phyloP scores from a whole-genome alignment of 2,888 invertebrate genomes.

The Acholoe squamosa region DNA sequence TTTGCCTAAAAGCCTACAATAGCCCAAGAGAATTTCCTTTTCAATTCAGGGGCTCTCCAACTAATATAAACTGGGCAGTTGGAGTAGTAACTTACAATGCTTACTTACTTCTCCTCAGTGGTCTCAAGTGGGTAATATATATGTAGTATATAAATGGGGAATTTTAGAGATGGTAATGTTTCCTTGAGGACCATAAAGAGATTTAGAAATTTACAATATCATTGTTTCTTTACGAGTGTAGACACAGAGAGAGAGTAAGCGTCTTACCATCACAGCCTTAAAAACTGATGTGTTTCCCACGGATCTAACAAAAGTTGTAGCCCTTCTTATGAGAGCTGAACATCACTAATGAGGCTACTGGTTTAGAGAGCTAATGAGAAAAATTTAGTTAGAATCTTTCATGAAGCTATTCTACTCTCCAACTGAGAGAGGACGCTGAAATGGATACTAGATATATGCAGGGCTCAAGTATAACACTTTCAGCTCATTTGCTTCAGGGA shows the following conservation, averaged over 20 bases:
- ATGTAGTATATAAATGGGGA: not conserved
- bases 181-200: not conserved
- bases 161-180: not conserved
- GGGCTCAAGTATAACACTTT: too few species aligned
- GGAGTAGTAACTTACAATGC: not conserved
- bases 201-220: constrained; percentile 27
- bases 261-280: not conserved
- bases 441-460: too few species aligned
- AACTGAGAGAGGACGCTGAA: too few species aligned
- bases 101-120: not conserved
- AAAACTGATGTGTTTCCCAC: too few species aligned
- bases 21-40: not conserved
- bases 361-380: too few species aligned
- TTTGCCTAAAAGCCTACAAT: not conserved
- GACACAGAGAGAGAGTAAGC: not conserved
- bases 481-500: too few species aligned
- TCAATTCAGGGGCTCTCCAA: not conserved
- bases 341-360: too few species aligned
- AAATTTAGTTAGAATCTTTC: too few species aligned
- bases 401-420: too few species aligned
- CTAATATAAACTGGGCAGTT: not conserved
- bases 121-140: not conserved
- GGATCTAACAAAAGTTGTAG: too few species aligned
- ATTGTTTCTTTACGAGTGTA: constrained; percentile 13
- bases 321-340: too few species aligned